Base-by-base conservation (phyloP, 53 echinoderm and acorn worm genomes). In the Paelopatides confundens region DNA sequence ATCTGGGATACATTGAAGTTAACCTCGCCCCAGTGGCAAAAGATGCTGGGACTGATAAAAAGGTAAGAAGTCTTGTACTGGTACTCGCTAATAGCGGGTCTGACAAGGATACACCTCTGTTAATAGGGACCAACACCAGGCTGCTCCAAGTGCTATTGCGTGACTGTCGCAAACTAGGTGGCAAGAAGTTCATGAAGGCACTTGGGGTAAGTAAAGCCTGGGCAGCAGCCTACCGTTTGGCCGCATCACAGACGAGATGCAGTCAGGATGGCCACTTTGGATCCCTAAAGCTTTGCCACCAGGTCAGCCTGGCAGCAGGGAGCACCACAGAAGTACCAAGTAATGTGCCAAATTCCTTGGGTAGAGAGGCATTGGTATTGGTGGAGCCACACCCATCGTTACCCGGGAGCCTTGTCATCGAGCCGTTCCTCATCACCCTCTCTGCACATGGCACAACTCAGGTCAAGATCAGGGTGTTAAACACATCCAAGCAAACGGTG, bases 101-200 rank as follows among this genome's bases (percentile, higher is more conserved):
- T 0, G 29, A 28, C 14, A 28, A 86, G 5, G 28, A 62, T 0
- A 67, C 79, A 0, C 90, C 93, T 4, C 85, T 90, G 2, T 77
- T 93, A 30, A 39, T 93, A n/a, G 93, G 93, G 1, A 93, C 93
- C 10, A 93, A 93, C 63, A 90, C 90, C 46, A 79, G 71, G 23
- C 31, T 88, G 0, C 64, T 93, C 4, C 53, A 66, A 13, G 17
- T 51, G 15, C 49, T 93, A 47, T 29, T 84, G 7, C 46, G 29
- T 18, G 77, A 76, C 30, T 91, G 78, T 31, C 71, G 85, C 31
- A 68, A 62, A 40, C 36, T 40, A 18, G 92, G 65, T 53, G 90
- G 90, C 0, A 82, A 30, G 15, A 77, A 62, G 77, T 85, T 77
- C 31, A 29, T 43, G 5, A 69, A 65, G 58, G 77, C 35, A 33